These are phyloP conservation scores for Halcyon senegalensis DNA, from an alignment of 2,113 vertebrate genomes.

Conservation along the genomic window DNA sequence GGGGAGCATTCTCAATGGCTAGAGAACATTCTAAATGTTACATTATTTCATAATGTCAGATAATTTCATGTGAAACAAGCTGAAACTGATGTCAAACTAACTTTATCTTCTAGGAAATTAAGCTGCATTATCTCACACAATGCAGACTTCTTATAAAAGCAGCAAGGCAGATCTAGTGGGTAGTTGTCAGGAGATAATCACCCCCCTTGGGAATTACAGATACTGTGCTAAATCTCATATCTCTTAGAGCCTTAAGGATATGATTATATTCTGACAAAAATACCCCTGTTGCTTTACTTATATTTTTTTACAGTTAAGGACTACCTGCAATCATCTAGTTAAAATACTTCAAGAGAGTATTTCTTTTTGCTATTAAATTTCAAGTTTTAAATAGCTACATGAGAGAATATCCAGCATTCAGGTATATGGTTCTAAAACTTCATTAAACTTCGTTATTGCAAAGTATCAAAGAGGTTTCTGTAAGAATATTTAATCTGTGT, in stretches of 20 bases:
- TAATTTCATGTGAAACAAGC: conserved; percentile 57
- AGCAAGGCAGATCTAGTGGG: conserved; percentile 52
- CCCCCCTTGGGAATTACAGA: conserved; percentile 63
- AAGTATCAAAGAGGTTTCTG: neutral
- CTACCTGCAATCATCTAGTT: conserved; percentile 2
- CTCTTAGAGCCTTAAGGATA: conserved; percentile 51
- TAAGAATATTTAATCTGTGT: neutral
- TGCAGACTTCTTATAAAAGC: conserved; percentile 61
- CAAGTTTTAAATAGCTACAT: conserved; percentile 19
- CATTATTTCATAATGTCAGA: conserved; percentile 37
- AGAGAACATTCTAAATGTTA: conserved; percentile 34
- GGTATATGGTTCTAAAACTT: neutral
- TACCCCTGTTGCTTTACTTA: conserved; percentile 19
- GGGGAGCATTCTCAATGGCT: neutral
- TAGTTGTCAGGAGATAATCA: conserved; percentile 71
- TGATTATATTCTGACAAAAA: conserved; percentile 69
- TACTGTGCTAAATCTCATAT: conserved; percentile 49
- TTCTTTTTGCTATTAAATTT: conserved; percentile 39
- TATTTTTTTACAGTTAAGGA: neutral
- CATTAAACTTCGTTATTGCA: neutral
- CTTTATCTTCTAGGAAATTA: conserved; percentile 72
- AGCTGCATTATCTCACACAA: conserved; percentile 66
- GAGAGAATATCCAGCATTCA: neutral
- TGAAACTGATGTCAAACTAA: conserved; percentile 70
- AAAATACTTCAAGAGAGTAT: conserved; percentile 19